Evolutionary conservation across 2,888 invertebrate species (phyloP).

Genomic region (Pteria penguin): DNA sequence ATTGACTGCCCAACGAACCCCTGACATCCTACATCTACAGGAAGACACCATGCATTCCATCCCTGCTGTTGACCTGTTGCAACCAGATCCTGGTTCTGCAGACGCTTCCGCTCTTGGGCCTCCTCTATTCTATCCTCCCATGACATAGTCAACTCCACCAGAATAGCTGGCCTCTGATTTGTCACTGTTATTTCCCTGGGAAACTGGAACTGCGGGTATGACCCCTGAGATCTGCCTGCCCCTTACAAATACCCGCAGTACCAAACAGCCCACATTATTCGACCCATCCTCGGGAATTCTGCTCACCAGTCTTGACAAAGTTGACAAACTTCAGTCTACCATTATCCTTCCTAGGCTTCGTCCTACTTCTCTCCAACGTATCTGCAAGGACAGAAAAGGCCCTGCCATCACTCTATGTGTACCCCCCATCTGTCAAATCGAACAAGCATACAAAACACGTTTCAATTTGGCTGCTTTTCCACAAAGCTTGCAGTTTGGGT

Average conservation of each 20-base stretch:
- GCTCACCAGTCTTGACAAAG: neutral
- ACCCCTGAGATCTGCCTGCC: neutral
- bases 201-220: no score
- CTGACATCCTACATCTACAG: no score
- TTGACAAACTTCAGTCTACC: conserved; percentile 3
- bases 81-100: neutral
- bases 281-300: neutral
- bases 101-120: no score
- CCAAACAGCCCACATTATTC: conserved; percentile 8
- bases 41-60: no score
- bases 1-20: no score
- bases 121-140: no score
- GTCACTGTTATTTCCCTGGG: conserved; percentile 11
- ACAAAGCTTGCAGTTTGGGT: conserved; percentile 23
- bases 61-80: no score
- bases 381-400: conserved; percentile 13
- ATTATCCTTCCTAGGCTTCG: neutral
- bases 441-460: conserved; percentile 12
- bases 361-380: conserved; percentile 14
- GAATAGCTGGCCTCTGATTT: no score
- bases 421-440: conserved; percentile 24
- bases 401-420: conserved; percentile 18
- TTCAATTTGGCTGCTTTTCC: conserved; percentile 24
- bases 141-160: no score
- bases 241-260: neutral